These are phyloP conservation scores for Girardinus metallicus DNA, from an alignment of 2,797 vertebrate species.

Conservation along the genomic window DNA sequence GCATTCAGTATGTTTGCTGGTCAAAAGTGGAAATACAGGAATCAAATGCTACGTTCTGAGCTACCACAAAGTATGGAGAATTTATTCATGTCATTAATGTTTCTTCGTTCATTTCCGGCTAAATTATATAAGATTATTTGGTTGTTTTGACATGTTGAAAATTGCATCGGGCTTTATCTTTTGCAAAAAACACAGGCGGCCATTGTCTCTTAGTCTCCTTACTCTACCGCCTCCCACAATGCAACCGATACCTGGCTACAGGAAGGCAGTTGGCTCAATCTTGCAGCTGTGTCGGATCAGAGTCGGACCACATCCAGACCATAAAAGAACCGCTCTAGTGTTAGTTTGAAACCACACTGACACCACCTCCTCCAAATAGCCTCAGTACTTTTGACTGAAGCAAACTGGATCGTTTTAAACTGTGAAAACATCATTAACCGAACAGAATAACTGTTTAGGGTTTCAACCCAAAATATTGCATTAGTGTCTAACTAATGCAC, in stretches of 20 bases:
- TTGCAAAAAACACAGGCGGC: not conserved
- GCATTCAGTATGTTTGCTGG: not conserved
- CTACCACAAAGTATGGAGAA: not conserved
- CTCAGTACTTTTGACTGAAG: not conserved
- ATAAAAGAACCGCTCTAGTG: not conserved
- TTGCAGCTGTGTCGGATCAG: not conserved
- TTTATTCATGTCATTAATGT: not conserved
- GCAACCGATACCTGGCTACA: not conserved
- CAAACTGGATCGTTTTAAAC: not conserved
- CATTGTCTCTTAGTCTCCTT: not conserved
- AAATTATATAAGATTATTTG: not conserved
- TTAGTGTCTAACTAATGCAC: not conserved
- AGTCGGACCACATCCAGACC: not conserved
- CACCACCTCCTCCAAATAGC: not conserved
- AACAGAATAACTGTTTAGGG: not conserved
- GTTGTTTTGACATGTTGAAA: not conserved
- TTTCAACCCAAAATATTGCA: not conserved
- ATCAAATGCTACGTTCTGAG: not conserved
- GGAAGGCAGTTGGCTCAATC: not conserved
- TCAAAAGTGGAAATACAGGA: not conserved
- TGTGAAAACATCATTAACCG: not conserved
- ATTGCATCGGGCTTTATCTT: not conserved
- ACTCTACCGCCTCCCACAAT: not conserved
- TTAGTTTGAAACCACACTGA: not conserved
- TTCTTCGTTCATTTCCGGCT: not conserved